Evolutionary conservation across 2,797 vertebrate genomes (phyloP), one percentile per base, ranked within the genome.

Genomic region (Gadopsis bispinosus): DNA sequence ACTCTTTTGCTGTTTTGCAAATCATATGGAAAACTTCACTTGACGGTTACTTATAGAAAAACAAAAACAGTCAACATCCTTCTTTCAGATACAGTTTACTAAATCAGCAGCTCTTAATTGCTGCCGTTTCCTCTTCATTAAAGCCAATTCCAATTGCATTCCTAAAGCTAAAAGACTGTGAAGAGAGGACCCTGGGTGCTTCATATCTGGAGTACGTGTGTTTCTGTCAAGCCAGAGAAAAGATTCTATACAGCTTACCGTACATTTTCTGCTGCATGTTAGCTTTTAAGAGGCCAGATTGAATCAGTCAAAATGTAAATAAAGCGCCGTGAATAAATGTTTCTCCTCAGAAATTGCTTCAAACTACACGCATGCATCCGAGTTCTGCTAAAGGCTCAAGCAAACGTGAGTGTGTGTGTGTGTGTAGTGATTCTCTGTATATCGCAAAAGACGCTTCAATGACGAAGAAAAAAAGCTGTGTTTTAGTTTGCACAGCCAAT

Each of bases 111-210:
- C 54, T 69, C 63, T 60, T 65, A 50, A 64, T 50, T 51, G 35
- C 26, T 62, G 22, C 53, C 12, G 31, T 58, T 77, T 53, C 50
- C 39, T 59, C 39, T 61, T 76, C 65, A 76, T 76, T 79, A 76
- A 53, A 61, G 7, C 20, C 59, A 19, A 64, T 80, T 60, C 58
- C 22, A 19, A 39, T 43, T 35, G 17, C 55, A 56, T 61, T 50
- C 26, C 9, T 53, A 33, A 67, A 50, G 39, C 43, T 54, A 45
- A 77, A 67, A 73, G 50, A 20, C 37, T 8, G 35, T 64, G 54
- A 65, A 72, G 55, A 20, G 64, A 79, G 43, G 19, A 5, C 13
- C 14, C n/a, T 17, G 63, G 54, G 33, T 73, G 58, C 19, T 69
- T 48, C 14, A 77, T 19, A 39, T 39, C 11, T 6, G 35, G 53